These are phyloP conservation scores for Megatriorchis doriae DNA, from an alignment of 2,113 vertebrate species.

Conservation along the genomic window DNA sequence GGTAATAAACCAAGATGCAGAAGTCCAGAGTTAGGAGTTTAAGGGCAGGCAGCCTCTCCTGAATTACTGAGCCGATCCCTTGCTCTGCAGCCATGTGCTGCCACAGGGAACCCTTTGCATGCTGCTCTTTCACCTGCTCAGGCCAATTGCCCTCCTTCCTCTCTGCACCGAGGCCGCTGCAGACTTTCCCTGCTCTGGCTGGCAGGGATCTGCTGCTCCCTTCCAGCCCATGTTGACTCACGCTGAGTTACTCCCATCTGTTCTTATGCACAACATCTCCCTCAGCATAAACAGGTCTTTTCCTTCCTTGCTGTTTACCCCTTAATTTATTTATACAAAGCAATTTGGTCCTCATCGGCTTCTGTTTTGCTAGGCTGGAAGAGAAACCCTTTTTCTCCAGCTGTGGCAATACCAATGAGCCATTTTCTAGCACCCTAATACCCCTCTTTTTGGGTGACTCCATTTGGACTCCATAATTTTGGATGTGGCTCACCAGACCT, in stretches of 20 bases:
- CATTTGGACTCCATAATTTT: neutral
- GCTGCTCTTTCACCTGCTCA: neutral
- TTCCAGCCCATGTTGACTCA: neutral
- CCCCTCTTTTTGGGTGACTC: neutral
- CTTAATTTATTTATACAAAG: neutral
- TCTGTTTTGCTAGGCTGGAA: neutral
- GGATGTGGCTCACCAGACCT: neutral
- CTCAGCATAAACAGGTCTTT: neutral
- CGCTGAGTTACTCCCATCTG: neutral
- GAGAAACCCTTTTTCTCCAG: neutral
- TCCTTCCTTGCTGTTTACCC: neutral
- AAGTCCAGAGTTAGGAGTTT: neutral
- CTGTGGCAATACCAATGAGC: neutral
- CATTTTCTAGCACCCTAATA: neutral
- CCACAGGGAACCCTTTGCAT: accelerated
- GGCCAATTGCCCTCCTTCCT: neutral
- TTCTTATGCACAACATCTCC: neutral
- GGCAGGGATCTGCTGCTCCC: neutral
- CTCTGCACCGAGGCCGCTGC: accelerated
- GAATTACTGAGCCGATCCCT: accelerated
- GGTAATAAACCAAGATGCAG: accelerated
- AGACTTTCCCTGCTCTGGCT: accelerated
- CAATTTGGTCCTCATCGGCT: accelerated
- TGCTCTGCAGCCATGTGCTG: neutral
- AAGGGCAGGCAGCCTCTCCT: neutral